phyloP scores from a whole-genome alignment of 2,113 vertebrate species.

The Ursus arctos region DNA sequence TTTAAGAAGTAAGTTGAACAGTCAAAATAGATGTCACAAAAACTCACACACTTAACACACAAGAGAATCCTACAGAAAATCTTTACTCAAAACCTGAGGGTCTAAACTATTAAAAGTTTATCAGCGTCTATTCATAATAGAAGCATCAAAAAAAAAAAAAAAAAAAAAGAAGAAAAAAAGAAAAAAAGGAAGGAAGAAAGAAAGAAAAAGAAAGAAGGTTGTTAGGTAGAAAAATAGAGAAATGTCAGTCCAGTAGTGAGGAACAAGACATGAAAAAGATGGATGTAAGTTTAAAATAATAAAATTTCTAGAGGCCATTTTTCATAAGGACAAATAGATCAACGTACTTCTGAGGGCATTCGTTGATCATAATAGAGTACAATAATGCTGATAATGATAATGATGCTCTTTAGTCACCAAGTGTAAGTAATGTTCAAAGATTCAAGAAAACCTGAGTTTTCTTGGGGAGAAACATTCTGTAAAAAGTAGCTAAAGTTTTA shows the following conservation, averaged over 20 bases:
- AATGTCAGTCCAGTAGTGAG: background rate
- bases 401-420: background rate
- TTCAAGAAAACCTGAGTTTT: slow-evolving; percentile 43
- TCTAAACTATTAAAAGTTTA: slow-evolving; percentile 42
- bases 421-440: slow-evolving; percentile 32
- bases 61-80: background rate
- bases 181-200: background rate
- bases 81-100: background rate
- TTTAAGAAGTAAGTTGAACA: background rate
- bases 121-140: background rate
- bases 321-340: background rate
- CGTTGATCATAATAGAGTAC: background rate
- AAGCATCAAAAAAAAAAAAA: background rate
- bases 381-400: background rate
- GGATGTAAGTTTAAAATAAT: slow-evolving; percentile 14
- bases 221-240: slow-evolving; percentile 18
- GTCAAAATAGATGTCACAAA: background rate
- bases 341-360: slow-evolving; percentile 35
- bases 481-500: background rate
- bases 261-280: background rate
- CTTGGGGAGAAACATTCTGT: background rate
- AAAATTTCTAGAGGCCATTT: background rate
- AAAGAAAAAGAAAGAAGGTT: background rate
- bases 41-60: background rate
- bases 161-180: background rate